Percentiles rank a stretch among this genome's conserved stretches.
Conservation (phyloP, 2,797 vertebrate species). For the Agapornis canus region DNA sequence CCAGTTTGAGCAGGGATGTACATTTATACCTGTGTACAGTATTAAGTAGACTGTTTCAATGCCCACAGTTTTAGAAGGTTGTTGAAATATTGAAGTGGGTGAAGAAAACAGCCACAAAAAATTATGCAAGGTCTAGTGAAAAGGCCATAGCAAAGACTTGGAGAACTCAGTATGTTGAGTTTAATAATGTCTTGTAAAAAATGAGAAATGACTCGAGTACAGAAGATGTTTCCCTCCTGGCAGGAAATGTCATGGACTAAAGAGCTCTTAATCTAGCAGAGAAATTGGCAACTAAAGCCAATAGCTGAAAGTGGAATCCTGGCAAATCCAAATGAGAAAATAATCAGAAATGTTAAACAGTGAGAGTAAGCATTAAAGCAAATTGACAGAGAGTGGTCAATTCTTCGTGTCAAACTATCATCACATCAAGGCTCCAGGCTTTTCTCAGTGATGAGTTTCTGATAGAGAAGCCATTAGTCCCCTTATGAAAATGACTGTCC, state of each 20-base stretch:
- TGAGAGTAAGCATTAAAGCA: neutral
- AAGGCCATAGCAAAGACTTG: neutral
- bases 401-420: neutral
- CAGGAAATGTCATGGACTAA: neutral
- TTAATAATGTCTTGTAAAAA: conserved; percentile 8
- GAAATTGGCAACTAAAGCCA: neutral
- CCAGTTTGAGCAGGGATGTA: neutral
- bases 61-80: neutral
- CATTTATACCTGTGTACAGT: neutral
- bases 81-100: neutral
- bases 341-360: neutral
- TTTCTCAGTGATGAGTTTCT: neutral
- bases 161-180: neutral
- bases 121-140: neutral
- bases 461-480: neutral
- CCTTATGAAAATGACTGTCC: neutral
- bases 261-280: conserved; percentile 4
- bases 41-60: neutral
- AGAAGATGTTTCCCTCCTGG: neutral
- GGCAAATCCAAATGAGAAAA: conserved; percentile 16
- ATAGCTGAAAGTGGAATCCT: neutral
- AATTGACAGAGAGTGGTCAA: neutral
- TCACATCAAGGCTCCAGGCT: neutral
- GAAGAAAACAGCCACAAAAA: neutral
- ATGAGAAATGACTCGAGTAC: neutral